phyloP scores from a whole-genome alignment of 1,140 invertebrate genomes.

The Elymnias hypermnestra region DNA sequence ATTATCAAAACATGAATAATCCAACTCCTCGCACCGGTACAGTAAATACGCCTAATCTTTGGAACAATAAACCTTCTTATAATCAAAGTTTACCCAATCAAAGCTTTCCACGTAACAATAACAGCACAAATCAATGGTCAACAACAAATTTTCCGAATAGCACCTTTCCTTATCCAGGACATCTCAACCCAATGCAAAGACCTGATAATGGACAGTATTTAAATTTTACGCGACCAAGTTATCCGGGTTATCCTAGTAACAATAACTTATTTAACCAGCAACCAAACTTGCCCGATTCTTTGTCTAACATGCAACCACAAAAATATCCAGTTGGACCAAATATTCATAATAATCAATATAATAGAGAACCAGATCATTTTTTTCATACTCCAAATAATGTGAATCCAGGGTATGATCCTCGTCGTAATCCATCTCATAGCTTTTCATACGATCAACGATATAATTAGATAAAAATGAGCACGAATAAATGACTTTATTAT shows the following conservation, averaged over 20 bases:
- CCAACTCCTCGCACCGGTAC: neutral
- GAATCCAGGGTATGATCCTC: conserved; percentile 19
- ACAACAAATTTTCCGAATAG: neutral
- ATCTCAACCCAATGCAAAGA: neutral
- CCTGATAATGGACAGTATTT: neutral
- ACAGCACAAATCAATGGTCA: neutral
- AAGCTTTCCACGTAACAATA: neutral
- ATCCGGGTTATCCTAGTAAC: neutral
- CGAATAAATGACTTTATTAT: no score
- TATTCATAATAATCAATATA: conserved; percentile 3
- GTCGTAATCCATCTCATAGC: conserved; percentile 22
- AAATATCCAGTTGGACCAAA: neutral
- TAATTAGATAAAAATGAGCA: neutral
- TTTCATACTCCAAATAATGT: conserved; percentile 19
- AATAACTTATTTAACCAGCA: neutral
- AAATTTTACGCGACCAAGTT: neutral
- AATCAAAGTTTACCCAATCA: neutral
- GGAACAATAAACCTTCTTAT: neutral
- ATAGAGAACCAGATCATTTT: conserved; percentile 19
- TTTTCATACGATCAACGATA: conserved; percentile 5
- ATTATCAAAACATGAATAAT: neutral
- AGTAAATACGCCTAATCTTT: no score
- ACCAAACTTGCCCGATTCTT: neutral
- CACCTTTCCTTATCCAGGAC: neutral
- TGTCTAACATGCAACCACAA: neutral